Percentiles rank a stretch among this genome's conserved stretches.
These are phyloP conservation scores for Agonopterix heracliana DNA, from an alignment of 2,888 invertebrate genomes.

Conservation along the genomic window DNA sequence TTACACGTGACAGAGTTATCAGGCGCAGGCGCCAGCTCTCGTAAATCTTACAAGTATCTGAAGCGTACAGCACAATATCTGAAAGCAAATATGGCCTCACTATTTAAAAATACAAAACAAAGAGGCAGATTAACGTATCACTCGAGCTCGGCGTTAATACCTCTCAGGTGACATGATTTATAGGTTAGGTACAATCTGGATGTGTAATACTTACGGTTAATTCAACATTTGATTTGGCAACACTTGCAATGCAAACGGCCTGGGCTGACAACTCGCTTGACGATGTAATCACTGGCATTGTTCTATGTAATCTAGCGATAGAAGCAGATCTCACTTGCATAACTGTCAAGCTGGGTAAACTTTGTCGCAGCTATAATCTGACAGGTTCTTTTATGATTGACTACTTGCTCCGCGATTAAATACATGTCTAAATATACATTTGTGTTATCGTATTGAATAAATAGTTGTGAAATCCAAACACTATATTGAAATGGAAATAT, in stretches of 20 bases:
- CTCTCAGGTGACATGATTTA: conserved; percentile 60
- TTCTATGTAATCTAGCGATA: conserved; percentile 69
- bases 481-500: conserved; percentile 35
- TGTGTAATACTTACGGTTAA: conserved; percentile 55
- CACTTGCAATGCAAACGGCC: conserved; percentile 21
- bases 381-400: conserved; percentile 61
- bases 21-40: conserved; percentile 63
- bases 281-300: conserved; percentile 69
- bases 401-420: conserved; percentile 53
- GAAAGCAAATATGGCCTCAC: conserved; percentile 72
- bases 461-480: conserved; percentile 54
- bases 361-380: conserved; percentile 57
- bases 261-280: conserved; percentile 59
- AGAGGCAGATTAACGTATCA: conserved; percentile 73
- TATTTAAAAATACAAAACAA: conserved; percentile 74
- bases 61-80: conserved; percentile 65
- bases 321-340: conserved; percentile 66
- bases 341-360: conserved; percentile 65
- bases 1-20: conserved; percentile 71
- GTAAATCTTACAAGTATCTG: conserved; percentile 67
- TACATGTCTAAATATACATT: conserved; percentile 49
- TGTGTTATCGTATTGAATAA: conserved; percentile 45
- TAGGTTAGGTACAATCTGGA: conserved; percentile 54
- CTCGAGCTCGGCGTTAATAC: conserved; percentile 53
- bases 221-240: conserved; percentile 70